Percentiles rank a stretch among this genome's conserved stretches.
phyloP scores from a whole-genome alignment of 2,113 vertebrate genomes.

The Rhynchomys soricoides region DNA sequence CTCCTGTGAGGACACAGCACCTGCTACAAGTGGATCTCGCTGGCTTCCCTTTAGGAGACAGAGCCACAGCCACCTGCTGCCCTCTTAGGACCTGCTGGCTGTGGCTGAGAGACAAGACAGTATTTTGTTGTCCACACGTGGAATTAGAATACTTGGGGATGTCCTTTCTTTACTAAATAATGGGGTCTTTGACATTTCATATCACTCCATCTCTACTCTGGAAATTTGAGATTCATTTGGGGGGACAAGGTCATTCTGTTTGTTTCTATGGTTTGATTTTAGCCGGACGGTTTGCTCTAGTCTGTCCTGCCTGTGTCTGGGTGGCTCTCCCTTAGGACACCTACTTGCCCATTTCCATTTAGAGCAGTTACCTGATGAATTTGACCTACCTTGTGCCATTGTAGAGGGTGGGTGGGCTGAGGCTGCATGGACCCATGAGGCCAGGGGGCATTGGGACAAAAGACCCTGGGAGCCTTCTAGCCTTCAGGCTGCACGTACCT shows the following conservation, averaged over 20 bases:
- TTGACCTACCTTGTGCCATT: constrained; percentile 89
- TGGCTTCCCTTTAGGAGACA: constrained; percentile 87
- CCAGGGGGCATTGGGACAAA: constrained; percentile 88
- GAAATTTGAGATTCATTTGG: constrained; percentile 88
- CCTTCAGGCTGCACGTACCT: constrained; percentile 93
- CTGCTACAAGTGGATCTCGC: constrained; percentile 78
- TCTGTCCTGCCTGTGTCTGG: constrained; percentile 84
- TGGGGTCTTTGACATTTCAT: constrained; percentile 92
- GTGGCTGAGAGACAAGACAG: constrained; percentile 92
- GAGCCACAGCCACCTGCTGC: constrained; percentile 89
- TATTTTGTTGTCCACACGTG: constrained; percentile 94
- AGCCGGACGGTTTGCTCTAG: constrained; percentile 88
- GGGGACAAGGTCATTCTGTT: constrained; percentile 87
- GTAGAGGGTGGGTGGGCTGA: constrained; percentile 82
- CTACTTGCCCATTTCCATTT: constrained; percentile 88
- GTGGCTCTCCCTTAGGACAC: constrained; percentile 84
- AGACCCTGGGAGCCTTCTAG: constrained; percentile 85
- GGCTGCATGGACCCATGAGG: constrained; percentile 94
- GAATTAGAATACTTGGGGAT: constrained; percentile 92
- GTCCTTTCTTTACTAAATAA: constrained; percentile 88
- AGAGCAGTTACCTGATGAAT: constrained; percentile 92
- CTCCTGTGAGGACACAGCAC: constrained; percentile 79
- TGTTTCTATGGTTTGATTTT: constrained; percentile 83
- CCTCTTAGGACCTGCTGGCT: constrained; percentile 87
- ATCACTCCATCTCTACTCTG: constrained; percentile 90